phyloP scores from a whole-genome alignment of 2,797 vertebrate species.

The Chiroxiphia lanceolata region DNA sequence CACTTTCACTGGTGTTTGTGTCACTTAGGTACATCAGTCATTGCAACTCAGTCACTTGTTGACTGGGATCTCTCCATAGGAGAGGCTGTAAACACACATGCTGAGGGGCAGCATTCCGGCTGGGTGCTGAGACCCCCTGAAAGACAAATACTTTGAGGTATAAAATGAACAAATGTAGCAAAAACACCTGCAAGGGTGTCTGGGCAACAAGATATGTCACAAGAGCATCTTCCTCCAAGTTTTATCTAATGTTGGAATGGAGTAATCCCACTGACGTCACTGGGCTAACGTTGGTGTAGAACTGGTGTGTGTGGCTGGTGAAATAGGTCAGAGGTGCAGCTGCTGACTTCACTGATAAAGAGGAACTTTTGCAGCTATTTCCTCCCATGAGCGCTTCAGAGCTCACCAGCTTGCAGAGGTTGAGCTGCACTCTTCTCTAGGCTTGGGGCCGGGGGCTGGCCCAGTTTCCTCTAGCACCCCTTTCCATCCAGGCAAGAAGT shows the following conservation, averaged over 20 bases:
- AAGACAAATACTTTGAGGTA: not conserved
- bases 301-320: not conserved
- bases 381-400: not conserved
- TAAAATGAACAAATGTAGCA: not conserved
- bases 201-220: not conserved
- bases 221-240: not conserved
- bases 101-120: not conserved
- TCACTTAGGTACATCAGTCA: not conserved
- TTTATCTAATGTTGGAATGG: not conserved
- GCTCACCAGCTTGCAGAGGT: not conserved
- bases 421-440: not conserved
- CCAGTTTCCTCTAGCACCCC: not conserved
- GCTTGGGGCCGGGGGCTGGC: rapidly evolving
- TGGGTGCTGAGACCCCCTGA: not conserved
- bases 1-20: not conserved
- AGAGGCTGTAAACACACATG: not conserved
- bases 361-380: constrained; percentile 9
- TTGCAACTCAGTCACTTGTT: not conserved
- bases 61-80: not conserved
- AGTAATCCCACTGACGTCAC: constrained; percentile 8
- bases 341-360: not conserved
- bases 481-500: not conserved
- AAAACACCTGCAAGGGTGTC: not conserved
- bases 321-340: constrained; percentile 23
- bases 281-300: not conserved